These are phyloP conservation scores for Shargacucullia verbasci DNA, from an alignment of 2,888 invertebrate species.

Conservation along the genomic window DNA sequence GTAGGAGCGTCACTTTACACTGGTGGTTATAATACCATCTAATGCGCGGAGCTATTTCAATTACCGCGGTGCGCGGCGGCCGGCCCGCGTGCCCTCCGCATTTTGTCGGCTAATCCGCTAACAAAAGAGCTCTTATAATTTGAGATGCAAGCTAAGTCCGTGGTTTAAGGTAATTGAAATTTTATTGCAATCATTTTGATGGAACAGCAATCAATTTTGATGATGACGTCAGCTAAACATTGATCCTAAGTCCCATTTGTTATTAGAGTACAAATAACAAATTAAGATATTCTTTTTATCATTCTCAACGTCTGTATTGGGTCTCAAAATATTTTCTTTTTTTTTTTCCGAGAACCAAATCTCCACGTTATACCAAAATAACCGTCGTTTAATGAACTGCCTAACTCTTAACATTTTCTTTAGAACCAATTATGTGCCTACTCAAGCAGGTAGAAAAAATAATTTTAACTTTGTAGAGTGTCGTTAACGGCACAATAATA, in stretches of 20 bases:
- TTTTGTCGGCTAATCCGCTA: constrained; percentile 73
- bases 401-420: neutral
- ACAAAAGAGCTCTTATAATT: constrained; percentile 74
- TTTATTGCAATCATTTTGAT: constrained; percentile 73
- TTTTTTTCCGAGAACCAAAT: neutral
- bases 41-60: constrained; percentile 77
- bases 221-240: constrained; percentile 33
- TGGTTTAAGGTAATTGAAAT: constrained; percentile 72
- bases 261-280: too few species aligned
- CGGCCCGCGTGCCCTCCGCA: constrained; percentile 62
- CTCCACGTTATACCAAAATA: neutral
- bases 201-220: constrained; percentile 44
- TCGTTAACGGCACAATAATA: constrained; percentile 25
- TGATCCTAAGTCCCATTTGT: neutral
- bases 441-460: constrained; percentile 20
- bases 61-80: constrained; percentile 64
- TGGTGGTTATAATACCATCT: constrained; percentile 61
- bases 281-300: too few species aligned
- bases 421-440: constrained; percentile 14
- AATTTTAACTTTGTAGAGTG: constrained; percentile 2
- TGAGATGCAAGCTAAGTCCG: constrained; percentile 60
- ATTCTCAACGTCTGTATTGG: too few species aligned
- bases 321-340: neutral
- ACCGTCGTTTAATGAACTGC: neutral
- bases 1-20: constrained; percentile 13